Evolutionary conservation across 2,888 invertebrate species (phyloP).

Genomic region (Margaritifera margaritifera): DNA sequence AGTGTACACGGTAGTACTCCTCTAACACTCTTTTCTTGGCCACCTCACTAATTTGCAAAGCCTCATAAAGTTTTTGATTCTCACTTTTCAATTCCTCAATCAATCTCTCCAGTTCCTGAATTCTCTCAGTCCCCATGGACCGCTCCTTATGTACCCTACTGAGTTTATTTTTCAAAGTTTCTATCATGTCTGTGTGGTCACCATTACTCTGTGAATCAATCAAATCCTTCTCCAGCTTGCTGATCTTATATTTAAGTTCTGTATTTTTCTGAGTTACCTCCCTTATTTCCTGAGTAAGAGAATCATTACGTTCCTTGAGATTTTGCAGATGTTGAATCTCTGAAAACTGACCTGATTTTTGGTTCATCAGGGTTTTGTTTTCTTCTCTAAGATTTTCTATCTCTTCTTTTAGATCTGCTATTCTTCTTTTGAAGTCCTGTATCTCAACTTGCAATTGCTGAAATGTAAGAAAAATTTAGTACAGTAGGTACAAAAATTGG

Average conservation of each 20-base stretch:
- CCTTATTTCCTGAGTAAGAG: slow-evolving; percentile 49
- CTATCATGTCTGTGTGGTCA: slow-evolving; percentile 51
- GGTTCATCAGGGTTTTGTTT: slow-evolving; percentile 38
- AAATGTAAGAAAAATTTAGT: slow-evolving; percentile 5
- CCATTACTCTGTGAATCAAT: slow-evolving; percentile 42
- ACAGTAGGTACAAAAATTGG: too few species aligned
- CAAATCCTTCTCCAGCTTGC: slow-evolving; percentile 48
- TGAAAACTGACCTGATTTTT: slow-evolving; percentile 36
- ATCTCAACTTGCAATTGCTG: slow-evolving; percentile 40
- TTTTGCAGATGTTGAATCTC: slow-evolving; percentile 46
- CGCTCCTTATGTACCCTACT: slow-evolving; percentile 48
- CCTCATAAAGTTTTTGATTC: slow-evolving; percentile 40
- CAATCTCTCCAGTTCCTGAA: slow-evolving; percentile 42
- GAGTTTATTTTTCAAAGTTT: slow-evolving; percentile 51
- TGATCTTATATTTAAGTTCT: slow-evolving; percentile 52
- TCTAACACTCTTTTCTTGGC: slow-evolving; percentile 49
- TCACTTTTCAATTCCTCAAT: slow-evolving; percentile 48
- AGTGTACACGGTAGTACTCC: slow-evolving; percentile 50
- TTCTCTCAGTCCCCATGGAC: slow-evolving; percentile 46
- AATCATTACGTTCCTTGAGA: slow-evolving; percentile 40
- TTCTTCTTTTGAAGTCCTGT: slow-evolving; percentile 35
- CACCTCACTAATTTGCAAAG: slow-evolving; percentile 45
- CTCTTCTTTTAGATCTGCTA: slow-evolving; percentile 39
- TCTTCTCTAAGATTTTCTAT: slow-evolving; percentile 40
- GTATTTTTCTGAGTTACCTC: slow-evolving; percentile 57